Evolutionary conservation across 1,140 invertebrate species (phyloP), one percentile per base, ranked within the genome.

Genomic region (Drusus annulatus): DNA sequence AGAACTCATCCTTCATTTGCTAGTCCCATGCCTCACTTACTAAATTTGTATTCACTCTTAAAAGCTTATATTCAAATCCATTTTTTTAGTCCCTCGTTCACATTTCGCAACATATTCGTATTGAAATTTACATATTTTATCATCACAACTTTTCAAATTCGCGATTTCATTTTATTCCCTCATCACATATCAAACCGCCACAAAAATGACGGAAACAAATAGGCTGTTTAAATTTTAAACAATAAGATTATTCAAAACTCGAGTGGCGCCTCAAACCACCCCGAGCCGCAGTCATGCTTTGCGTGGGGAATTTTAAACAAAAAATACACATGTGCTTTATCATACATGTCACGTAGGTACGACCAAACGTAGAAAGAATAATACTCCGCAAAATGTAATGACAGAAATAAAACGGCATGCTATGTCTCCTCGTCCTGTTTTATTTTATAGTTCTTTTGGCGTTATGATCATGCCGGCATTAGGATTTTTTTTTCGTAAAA

Each of bases 181-280:
- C 19, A 10, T 36, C 62, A 28, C 62, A 65, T 16, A 36, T 36
- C 69, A 54, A 16, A n/a, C n/a, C 21, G n/a, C 71, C 16, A 31
- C 71, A 58, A 58, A 75, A 56, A 54, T 58, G 65, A 76, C 79
- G 68, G 31, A 81, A 73, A 81, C 80, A 81, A 74, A 81, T 74
- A 31, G 65, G 31, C 75, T 82, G 21, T 80, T 81, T 80, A 80
- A 83, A 79, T 74, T 77, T 74, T 80, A 83, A 83, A 83, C 82
- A 83, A 81, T 83, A 76, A 25, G 79, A 83, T 83, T 83, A 83
- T 81, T 83, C 82, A 81, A 83, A 83, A n/a, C 69, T 79, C 54
- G 63, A 80, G 71, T 31, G 45, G 36, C 0, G 13, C 68, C 25
- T 23, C 45, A 71, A 71, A 71, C 68, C 63, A 21, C 31, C 63